Evolutionary conservation across 1,140 invertebrate species (phyloP), one percentile per base, ranked within the genome.

Genomic region (Drosophila bocqueti): DNA sequence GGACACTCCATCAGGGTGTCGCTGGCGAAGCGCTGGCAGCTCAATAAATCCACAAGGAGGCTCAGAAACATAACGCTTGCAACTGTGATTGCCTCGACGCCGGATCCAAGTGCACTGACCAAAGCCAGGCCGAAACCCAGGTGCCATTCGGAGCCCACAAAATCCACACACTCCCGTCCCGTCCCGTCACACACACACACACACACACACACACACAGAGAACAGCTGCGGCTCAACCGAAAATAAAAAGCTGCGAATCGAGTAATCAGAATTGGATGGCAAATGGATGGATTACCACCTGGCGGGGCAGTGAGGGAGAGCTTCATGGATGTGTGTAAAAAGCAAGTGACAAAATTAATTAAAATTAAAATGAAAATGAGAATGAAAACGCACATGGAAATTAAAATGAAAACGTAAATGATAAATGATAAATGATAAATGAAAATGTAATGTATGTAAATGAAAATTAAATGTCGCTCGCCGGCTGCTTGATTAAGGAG

Each of bases 281-380:
- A 54, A 76, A 57, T 54, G 50, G 21, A 71, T 72, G 52, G 69
- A 72, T 73, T 73, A 68, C 47, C 47, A 46, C 29, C 16, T 46
- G 58, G 16, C 36, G 13, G 3, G 52, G 21, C 24, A 4, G 31
- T 29, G 29, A 9, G 31, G 34, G 0, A 11, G 34, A 34, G 34
- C 24, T 6, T 2, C 29, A 29, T 29, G 2, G 2, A 36, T 18
- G 34, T 21, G 21, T 63, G 63, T 63, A 63, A 65, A 62, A 76
- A 83, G 47, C 66, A 76, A 66, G 65, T 83, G 80, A 66, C 64
- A 76, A 73, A 89, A 77, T 86, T 83, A 86, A 86, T 89, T 83
- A 86, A 89, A 76, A 79, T 82, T 82, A 57, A 76, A 78, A 38
- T 38, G 6, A 86, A 76, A 85, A 13, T 38, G 36, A 38, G 36